Base-by-base conservation (phyloP, 2,888 invertebrate genomes). In the Agonopterix subpropinquella region DNA sequence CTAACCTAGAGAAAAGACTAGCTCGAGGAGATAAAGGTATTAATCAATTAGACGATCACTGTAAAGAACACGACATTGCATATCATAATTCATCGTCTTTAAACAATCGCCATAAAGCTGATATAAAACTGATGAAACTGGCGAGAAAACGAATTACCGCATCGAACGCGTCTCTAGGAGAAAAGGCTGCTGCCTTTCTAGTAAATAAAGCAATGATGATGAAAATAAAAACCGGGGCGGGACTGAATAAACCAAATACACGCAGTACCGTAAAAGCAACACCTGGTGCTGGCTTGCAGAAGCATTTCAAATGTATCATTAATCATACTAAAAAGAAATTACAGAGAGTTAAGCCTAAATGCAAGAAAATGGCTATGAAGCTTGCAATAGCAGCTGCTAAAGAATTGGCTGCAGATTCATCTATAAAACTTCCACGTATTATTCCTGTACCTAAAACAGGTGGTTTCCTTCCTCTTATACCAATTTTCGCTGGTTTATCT, bases 1-100 rank as follows among this genome's bases (percentile, higher is more conserved):
- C 63, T 46, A 66, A 58, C 48, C 55, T 57, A 62, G 45, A 52
- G 57, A 61, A 58, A 65, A 59, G 51, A 58, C 61, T 52, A 57
- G 57, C 5, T 63, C 64, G 74, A 36, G 71, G 70, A n/a, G 73
- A 77, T 58, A 49, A 39, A 28, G 73, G 73, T 10, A 58, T 60
- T 0, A 62, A 62, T 43, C 8, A 47, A 28, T 39, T 62, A 28
- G 59, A 62, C 47, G 56, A 58, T 42, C 47, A 43, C 45, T 61
- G 62, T 47, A 62, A n/a, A n/a, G n/a, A n/a, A n/a, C n/a, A n/a
- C n/a, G n/a, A n/a, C n/a, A n/a, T n/a, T n/a, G n/a, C n/a, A n/a
- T n/a, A n/a, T n/a, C n/a, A n/a, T n/a, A n/a, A n/a, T n/a, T n/a
- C n/a, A n/a, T n/a, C n/a, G n/a, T n/a, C n/a, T n/a, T n/a, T n/a